Evolutionary conservation across 2,888 invertebrate species (phyloP), one percentile per base, ranked within the genome.

Genomic region (Augiades crinisus): DNA sequence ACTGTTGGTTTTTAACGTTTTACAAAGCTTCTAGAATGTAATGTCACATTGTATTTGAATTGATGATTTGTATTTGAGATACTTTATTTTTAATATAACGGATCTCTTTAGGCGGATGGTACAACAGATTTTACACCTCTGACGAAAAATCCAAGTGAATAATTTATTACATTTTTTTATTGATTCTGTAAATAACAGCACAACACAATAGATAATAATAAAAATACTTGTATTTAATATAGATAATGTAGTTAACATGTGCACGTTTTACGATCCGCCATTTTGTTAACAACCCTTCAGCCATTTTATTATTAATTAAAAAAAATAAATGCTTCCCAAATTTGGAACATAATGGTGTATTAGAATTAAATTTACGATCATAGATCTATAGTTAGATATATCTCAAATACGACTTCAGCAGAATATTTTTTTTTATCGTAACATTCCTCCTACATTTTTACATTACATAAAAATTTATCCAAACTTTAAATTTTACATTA

Each of bases 1-100:
- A 68, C 62, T 63, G 68, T 59, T 78, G 68, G 62, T 79, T 74
- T 79, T 72, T 69, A 78, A 76, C 65, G 61, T 74, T 72, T 70
- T 75, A 67, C 62, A 68, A 65, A 67, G 65, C 67, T 65, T 50
- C 2, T 51, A 31, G 36, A 43, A 22, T 34, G 53, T 57, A 51
- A 33, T 54, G 54, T 56, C 53, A 53, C 50, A 49, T 61, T 64
- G 33, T 41, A 24, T 27, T 24, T 13, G 10, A 12, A 12, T 30
- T 12, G n/a, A n/a, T n/a, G n/a, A n/a, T n/a, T n/a, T 16, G 21
- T 37, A 43, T 14, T 27, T 30, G 21, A 12, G 30, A 47, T 47
- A 16, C n/a, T 47, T 40, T 31, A 13, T 68, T n/a, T 41, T 8
- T 27, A 22, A 14, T 17, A 30, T 14, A 21, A 30, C 37, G 38